A percentile compares a stretch with the other conserved stretches of the same genome.
Conservation (phyloP, 2,888 invertebrate genomes). For the Tachystola acroxantha region DNA sequence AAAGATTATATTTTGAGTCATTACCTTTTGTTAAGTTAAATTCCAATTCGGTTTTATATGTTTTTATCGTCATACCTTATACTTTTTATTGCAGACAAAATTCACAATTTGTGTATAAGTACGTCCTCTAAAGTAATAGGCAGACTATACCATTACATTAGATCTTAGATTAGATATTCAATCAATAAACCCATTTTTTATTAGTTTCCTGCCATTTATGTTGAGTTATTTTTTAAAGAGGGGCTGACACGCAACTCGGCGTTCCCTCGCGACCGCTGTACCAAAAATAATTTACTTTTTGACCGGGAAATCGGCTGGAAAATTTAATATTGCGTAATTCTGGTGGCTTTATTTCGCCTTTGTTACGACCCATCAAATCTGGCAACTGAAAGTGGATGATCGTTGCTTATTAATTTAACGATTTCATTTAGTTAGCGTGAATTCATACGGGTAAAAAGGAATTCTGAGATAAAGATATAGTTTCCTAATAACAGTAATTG, state of each 20-base stretch:
- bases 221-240: conserved; percentile 1
- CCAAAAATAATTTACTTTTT: conserved; percentile 39
- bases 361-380: conserved; percentile 15
- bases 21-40: no score
- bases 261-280: conserved; percentile 17
- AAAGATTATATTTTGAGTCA: no score
- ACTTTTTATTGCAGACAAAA: no score
- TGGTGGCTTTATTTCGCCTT: conserved; percentile 30
- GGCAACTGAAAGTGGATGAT: conserved; percentile 12
- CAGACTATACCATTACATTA: no score
- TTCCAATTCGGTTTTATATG: no score
- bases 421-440: no score
- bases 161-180: conserved; percentile 7
- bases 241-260: conserved; percentile 6
- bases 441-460: no score
- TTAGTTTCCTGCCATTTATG: conserved; percentile 8
- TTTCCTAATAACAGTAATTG: no score
- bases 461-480: no score
- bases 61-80: no score
- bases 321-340: conserved; percentile 37
- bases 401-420: conserved; percentile 16
- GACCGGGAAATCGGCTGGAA: conserved; percentile 29
- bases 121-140: no score
- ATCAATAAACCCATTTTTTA: conserved; percentile 4
- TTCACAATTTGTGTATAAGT: no score